A percentile compares a stretch with the other conserved stretches of the same genome.
Evolutionary conservation across 2,113 vertebrate genomes (phyloP).

Genomic region (Origma solitaria): DNA sequence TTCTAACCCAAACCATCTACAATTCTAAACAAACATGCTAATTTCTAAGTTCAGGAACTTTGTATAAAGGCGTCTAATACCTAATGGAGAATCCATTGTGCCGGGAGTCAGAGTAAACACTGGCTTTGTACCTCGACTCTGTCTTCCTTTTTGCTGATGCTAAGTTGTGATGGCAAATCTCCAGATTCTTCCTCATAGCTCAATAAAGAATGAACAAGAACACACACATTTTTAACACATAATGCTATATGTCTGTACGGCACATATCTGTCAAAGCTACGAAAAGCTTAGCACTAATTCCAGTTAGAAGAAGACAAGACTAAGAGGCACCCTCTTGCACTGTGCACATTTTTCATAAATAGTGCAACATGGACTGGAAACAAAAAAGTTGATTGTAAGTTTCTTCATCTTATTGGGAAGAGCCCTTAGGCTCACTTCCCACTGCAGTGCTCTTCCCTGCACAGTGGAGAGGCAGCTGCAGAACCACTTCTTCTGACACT

Average conservation of each 20-base stretch:
- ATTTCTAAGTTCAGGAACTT: background rate
- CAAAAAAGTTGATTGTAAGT: background rate
- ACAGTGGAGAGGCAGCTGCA: background rate
- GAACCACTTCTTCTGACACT: background rate
- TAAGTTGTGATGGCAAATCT: background rate
- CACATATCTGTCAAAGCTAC: background rate
- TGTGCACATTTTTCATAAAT: background rate
- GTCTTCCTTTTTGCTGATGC: background rate
- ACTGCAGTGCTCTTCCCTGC: background rate
- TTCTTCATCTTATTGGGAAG: background rate
- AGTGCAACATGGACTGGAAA: background rate
- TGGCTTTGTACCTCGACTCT: background rate
- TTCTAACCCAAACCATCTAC: background rate
- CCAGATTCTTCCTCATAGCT: background rate
- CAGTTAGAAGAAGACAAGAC: background rate
- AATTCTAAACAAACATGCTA: no score
- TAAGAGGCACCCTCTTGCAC: background rate
- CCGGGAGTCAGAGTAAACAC: background rate
- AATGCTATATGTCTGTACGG: background rate
- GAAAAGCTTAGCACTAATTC: background rate
- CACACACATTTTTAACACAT: background rate
- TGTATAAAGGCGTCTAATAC: background rate
- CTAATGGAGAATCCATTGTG: background rate
- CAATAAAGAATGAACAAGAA: background rate
- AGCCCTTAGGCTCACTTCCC: background rate